Evolutionary conservation across 2,113 vertebrate species (phyloP), one percentile per base, ranked within the genome.

Genomic region (Pachyramphus minor): DNA sequence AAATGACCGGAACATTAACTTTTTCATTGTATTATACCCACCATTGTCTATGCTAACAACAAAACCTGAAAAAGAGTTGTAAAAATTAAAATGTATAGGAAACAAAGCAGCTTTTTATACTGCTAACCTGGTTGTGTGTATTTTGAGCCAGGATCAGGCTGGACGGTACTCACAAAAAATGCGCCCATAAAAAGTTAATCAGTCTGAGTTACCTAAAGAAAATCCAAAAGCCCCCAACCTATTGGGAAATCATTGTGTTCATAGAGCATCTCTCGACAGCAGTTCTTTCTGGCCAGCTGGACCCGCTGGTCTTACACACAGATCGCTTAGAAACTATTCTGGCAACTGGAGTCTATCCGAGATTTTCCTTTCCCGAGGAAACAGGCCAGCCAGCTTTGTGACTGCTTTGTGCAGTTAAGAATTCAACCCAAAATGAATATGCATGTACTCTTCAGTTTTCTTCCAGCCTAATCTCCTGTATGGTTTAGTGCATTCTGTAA

Each of bases 291-390:
- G 56, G 66, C 69, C 69, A 84, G 64, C 33, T 94, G 90, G 66
- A 85, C 67, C n/a, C 53, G 19, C 31, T 78, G 22, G 28, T 59
- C 19, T 89, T 56, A 28, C 20, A 35, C 14, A 72, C 37, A 92
- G 62, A 68, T 82, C 67, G 81, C 58, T 68, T 45, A 76, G 35
- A 82, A 95, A 78, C 24, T 87, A n/a, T 53, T 75, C 58, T 95
- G 87, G 87, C 69, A 87, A 17, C 35, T 31, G 33, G 19, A 71
- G 30, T 17, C 50, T 56, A 2, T 27, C 39, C 45, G 76, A 55
- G 83, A 33, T 66, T 77, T 88, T 58, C 47, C 50, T 66, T 64
- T 59, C 41, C 58, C 81, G 53, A 22, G 33, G 49, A 84, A 81
- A 72, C 30, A 79, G 35, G 11, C 12, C 62, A 67, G 44, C 18